Base-by-base conservation (phyloP, 2,797 vertebrate species). In the Molossus molossus region DNA sequence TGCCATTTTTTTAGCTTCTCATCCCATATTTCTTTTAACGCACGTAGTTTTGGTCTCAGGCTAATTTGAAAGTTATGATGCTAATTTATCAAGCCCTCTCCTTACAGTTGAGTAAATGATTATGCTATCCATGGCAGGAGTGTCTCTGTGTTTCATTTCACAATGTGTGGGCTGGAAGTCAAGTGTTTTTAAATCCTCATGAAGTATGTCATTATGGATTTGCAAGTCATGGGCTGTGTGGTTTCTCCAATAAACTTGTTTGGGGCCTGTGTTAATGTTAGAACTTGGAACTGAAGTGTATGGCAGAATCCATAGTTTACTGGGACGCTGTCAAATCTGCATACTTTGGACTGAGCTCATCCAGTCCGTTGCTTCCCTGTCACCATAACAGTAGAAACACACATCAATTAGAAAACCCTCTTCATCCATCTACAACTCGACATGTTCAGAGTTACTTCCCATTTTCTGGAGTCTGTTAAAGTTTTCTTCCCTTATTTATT, bases 381-480 rank as follows among this genome's bases (percentile, higher is more conserved):
- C 20, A 29, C 10, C 40, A 55, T 23, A 27, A 65, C 67, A 33
- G 48, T 13, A 67, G 21, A 79, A 87, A 82, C 10, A 29, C 21
- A 67, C 27, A 72, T 80, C 15, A 50, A 5, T 48, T 58, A 55
- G 48, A 73, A 95, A 72, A 33, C 58, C 5, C 25, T 60, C 53
- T 75, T 69, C 53, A 75, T 81, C 23, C 21, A 48, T 45, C 58
- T 60, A 17, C 20, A 21, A 60, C 87, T 73, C 18, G 2, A n/a
- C 14, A n/a, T 70, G 15, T 40, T 48, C 67, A 48, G 0, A 37
- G 40, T 87, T 87, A 23, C 62, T 70, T 77, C 23, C 14, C 6
- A 55, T n/a, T 70, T 94, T 85, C 72, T 87, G n/a, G 60, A 93
- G n/a, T 58, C 23, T 65, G 12, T 62, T 82, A 94, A 27, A 72